These are phyloP conservation scores for Morone saxatilis DNA, from an alignment of 2,113 vertebrate species.

Conservation along the genomic window DNA sequence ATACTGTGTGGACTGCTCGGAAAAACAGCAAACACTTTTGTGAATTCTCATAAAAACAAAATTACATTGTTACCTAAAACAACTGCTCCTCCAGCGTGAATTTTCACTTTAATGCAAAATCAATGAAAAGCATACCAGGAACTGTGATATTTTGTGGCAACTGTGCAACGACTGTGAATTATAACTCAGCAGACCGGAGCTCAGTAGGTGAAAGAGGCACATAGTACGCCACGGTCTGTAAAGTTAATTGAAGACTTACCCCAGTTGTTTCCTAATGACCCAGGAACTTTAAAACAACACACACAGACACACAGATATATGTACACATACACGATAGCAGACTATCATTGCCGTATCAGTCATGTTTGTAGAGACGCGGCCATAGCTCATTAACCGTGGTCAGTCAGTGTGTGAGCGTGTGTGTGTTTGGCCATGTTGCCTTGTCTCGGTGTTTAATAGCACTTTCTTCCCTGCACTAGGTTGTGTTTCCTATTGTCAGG, in stretches of 20 bases:
- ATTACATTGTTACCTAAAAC: not conserved
- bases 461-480: constrained; percentile 37
- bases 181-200: constrained; percentile 24
- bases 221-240: not conserved
- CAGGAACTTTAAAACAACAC: constrained; percentile 30
- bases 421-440: constrained; percentile 46
- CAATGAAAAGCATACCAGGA: not conserved
- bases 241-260: constrained; percentile 52
- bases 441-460: constrained; percentile 77
- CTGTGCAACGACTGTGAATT: constrained; percentile 32
- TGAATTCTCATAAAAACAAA: constrained; percentile 14
- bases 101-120: constrained; percentile 27
- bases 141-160: constrained; percentile 23
- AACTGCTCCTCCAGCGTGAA: not conserved
- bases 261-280: constrained; percentile 70
- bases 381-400: constrained; percentile 70
- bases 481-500: constrained; percentile 71
- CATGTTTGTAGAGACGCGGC: constrained; percentile 48
- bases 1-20: not conserved
- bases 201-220: constrained; percentile 12
- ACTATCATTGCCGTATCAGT: constrained; percentile 28
- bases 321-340: not conserved
- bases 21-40: not conserved
- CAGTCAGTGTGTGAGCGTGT: constrained; percentile 18
- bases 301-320: not conserved